phyloP scores from a whole-genome alignment of 2,797 vertebrate species.

The Miichthys miiuy region DNA sequence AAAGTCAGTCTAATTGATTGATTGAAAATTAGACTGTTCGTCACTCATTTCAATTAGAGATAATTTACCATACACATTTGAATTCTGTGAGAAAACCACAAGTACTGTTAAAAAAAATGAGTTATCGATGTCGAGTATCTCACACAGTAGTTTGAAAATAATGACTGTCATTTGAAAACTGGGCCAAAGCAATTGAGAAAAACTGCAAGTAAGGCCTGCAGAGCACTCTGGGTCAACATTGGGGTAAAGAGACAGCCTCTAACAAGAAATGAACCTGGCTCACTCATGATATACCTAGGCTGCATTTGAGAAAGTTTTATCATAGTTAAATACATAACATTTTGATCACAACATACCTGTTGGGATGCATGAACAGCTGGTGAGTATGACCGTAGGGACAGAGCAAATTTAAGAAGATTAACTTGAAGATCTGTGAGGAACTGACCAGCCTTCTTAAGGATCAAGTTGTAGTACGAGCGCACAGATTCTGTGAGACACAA shows the following conservation, averaged over 20 bases:
- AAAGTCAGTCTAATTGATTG: neutral
- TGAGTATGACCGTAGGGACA: slow-evolving; percentile 92
- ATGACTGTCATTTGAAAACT: slow-evolving; percentile 3
- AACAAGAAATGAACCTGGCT: neutral
- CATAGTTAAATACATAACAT: neutral
- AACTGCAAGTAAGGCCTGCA: slow-evolving; percentile 5
- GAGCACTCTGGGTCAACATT: neutral
- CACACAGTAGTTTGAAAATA: slow-evolving; percentile 29
- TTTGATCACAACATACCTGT: slow-evolving; percentile 86
- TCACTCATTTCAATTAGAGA: slow-evolving; percentile 36
- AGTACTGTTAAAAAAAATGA: slow-evolving; percentile 9
- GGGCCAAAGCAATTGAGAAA: slow-evolving; percentile 19
- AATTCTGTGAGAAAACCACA: slow-evolving; percentile 35
- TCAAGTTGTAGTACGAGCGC: slow-evolving; percentile 93
- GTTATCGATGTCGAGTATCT: slow-evolving; percentile 22
- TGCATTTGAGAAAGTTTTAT: neutral
- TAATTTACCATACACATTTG: slow-evolving; percentile 33
- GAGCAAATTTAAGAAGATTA: slow-evolving; percentile 92
- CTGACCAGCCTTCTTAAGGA: slow-evolving; percentile 97
- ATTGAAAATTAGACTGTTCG: neutral
- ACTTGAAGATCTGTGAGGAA: slow-evolving; percentile 94
- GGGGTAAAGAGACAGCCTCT: neutral
- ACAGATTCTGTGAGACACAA: slow-evolving; percentile 88
- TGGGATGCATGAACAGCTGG: slow-evolving; percentile 94
- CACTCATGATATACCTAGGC: neutral